phyloP scores from a whole-genome alignment of 2,888 invertebrate species.

The Eucera pruinosa region DNA sequence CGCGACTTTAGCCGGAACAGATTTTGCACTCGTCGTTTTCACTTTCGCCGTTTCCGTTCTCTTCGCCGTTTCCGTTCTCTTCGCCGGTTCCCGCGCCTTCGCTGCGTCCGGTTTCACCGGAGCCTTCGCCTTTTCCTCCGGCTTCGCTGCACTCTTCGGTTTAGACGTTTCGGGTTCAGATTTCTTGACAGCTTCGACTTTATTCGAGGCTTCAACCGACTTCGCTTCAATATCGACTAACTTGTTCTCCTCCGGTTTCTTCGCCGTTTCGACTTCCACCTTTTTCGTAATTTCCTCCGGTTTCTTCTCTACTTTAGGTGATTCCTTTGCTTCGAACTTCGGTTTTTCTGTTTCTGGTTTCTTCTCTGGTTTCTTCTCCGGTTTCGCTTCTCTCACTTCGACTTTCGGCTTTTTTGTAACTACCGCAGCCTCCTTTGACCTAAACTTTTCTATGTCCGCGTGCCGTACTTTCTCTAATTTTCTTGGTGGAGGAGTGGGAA shows the following conservation, averaged over 20 bases:
- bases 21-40: constrained; percentile 51
- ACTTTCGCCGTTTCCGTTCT: constrained; percentile 45
- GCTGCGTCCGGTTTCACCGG: constrained; percentile 48
- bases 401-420: constrained; percentile 30
- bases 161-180: constrained; percentile 50
- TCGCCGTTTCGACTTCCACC: constrained; percentile 37
- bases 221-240: not conserved
- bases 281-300: constrained; percentile 27
- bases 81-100: constrained; percentile 53
- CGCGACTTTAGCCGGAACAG: constrained; percentile 48
- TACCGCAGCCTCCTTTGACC: constrained; percentile 48
- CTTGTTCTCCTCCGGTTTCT: constrained; percentile 37
- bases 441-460: constrained; percentile 76
- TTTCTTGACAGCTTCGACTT: constrained; percentile 57
- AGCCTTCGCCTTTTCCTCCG: constrained; percentile 35
- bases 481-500: constrained; percentile 44
- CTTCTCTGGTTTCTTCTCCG: constrained; percentile 30
- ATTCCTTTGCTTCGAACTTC: constrained; percentile 38
- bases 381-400: constrained; percentile 39
- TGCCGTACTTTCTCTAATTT: constrained; percentile 78
- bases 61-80: constrained; percentile 41
- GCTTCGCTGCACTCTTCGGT: constrained; percentile 37
- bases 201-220: constrained; percentile 39
- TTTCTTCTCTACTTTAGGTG: constrained; percentile 28
- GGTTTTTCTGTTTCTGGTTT: constrained; percentile 39